These are phyloP conservation scores for Scleropages formosus DNA, from an alignment of 2,797 vertebrate genomes.

Conservation along the genomic window DNA sequence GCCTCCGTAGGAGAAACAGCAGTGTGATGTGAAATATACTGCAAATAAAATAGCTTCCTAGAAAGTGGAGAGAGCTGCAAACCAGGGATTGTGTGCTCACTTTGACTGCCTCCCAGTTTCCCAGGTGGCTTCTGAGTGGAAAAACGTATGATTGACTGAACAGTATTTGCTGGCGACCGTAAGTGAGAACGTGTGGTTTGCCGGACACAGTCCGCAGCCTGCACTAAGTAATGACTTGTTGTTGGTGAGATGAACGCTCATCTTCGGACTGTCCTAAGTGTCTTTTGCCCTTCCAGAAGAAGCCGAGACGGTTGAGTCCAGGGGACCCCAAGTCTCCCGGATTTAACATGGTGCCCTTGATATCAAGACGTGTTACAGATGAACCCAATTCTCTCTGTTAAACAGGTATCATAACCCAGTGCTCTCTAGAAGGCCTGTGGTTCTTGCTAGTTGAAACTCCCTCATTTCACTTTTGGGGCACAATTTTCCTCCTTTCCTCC, in stretches of 20 bases:
- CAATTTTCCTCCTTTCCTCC: constrained; percentile 4
- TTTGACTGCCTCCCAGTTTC: no score
- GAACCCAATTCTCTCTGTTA: constrained; percentile 88
- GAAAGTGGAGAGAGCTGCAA: no score
- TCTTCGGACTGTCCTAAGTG: constrained; percentile 49
- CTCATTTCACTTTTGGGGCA: constrained; percentile 1
- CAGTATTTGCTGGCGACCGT: no score
- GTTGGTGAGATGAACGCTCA: no score
- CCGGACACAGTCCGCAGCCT: constrained; percentile 51
- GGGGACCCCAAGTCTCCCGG: constrained; percentile 74
- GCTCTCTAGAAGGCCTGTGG: constrained; percentile 50
- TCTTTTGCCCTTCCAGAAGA: constrained; percentile 89
- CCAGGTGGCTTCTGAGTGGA: no score
- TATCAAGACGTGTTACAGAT: constrained; percentile 98
- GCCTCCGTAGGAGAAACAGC: no score
- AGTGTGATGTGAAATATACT: no score
- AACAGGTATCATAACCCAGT: constrained; percentile 84
- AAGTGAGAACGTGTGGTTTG: constrained; percentile 36
- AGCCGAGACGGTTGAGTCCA: constrained; percentile 72
- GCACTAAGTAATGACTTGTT: constrained; percentile 44
- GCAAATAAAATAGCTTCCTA: no score
- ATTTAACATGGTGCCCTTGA: constrained; percentile 91
- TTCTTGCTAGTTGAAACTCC: not conserved
- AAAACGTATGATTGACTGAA: no score
- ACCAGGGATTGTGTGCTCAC: no score